A percentile compares a stretch with the other conserved stretches of the same genome.
Conservation (phyloP, 2,113 vertebrate genomes). For the Elephantulus edwardii region DNA sequence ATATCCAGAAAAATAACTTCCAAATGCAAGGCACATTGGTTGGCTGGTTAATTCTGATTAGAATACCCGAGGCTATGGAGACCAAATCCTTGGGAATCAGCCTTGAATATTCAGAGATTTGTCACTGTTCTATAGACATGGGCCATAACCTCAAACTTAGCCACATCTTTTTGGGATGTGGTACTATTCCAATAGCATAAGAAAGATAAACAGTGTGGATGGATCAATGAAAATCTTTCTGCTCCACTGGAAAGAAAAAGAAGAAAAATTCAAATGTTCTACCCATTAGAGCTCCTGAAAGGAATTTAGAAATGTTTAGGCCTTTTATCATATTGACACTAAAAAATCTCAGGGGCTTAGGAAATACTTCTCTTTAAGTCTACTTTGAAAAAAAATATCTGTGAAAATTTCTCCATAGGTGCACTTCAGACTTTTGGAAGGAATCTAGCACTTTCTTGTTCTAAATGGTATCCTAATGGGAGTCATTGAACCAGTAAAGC, state of each 20-base stretch:
- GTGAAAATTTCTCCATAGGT: not conserved
- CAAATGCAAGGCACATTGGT: not conserved
- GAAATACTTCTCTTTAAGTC: slow-evolving; percentile 26
- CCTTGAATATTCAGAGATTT: not conserved
- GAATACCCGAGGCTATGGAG: not conserved
- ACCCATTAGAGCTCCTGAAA: not conserved
- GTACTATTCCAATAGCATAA: not conserved
- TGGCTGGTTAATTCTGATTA: slow-evolving; percentile 20
- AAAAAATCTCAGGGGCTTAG: slow-evolving; percentile 3
- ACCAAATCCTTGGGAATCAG: not conserved
- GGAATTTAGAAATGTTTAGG: not conserved
- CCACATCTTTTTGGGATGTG: too few species aligned
- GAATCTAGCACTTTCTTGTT: not conserved
- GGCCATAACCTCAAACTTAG: not conserved
- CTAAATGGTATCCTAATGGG: slow-evolving; percentile 12
- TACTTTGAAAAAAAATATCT: not conserved
- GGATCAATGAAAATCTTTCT: not conserved
- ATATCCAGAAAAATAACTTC: not conserved
- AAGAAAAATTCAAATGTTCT: not conserved
- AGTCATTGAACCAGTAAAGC: not conserved
- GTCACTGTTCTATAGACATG: not conserved
- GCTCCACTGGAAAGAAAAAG: not conserved
- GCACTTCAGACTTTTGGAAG: not conserved
- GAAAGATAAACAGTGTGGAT: not conserved
- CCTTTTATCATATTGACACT: not conserved